phyloP scores from a whole-genome alignment of 2,113 vertebrate genomes.

The Cromileptes altivelis region DNA sequence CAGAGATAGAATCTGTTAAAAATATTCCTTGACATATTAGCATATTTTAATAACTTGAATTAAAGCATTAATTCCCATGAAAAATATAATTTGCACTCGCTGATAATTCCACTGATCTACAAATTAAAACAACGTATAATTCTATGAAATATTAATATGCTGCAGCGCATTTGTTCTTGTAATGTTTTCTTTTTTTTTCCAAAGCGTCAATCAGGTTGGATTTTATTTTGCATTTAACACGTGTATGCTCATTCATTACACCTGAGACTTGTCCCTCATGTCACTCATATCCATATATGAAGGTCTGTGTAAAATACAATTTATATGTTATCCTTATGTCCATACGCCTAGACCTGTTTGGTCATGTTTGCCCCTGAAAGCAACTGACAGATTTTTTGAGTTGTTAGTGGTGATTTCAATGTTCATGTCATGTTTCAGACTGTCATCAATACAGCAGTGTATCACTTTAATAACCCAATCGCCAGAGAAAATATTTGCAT shows the following conservation, averaged over 20 bases:
- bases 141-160: constrained; percentile 40
- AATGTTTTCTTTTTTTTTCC: neutral
- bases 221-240: neutral
- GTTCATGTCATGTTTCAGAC: too few species aligned
- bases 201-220: constrained; percentile 15
- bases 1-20: constrained; percentile 30
- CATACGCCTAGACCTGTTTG: neutral
- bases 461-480: too few species aligned
- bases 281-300: neutral
- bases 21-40: constrained; percentile 46
- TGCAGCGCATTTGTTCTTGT: constrained; percentile 12
- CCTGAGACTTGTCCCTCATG: neutral
- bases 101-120: constrained; percentile 49
- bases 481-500: too few species aligned
- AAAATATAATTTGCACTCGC: constrained; percentile 50
- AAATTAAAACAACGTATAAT: constrained; percentile 41
- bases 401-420: neutral
- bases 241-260: neutral
- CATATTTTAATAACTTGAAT: constrained; percentile 68
- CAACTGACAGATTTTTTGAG: neutral
- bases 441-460: too few species aligned
- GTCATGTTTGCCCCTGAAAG: neutral
- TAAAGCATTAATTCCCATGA: constrained; percentile 64
- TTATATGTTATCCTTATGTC: neutral
- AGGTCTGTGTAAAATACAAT: neutral